Conservation (phyloP, 23 tunicate genomes). For the Oikopleura albicans region DNA sequence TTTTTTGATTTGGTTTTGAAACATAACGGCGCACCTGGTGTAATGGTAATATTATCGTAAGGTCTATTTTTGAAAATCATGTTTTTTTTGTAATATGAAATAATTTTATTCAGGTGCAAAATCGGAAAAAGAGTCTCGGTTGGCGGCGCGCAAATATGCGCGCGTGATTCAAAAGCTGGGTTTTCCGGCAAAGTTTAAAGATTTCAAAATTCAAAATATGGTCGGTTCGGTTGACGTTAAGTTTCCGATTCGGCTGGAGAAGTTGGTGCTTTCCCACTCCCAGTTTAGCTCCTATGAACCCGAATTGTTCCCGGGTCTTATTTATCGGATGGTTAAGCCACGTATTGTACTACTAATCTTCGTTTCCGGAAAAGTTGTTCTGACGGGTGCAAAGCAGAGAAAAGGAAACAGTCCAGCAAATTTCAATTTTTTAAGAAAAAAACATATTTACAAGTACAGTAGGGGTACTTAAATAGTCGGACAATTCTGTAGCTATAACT, state of each 20-base stretch:
- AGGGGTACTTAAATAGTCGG: too few species aligned
- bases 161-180: constrained; percentile 92
- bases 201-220: constrained; percentile 94
- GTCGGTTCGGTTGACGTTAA: constrained; percentile 97
- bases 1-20: too few species aligned
- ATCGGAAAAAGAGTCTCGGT: constrained; percentile 64
- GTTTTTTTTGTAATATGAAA: too few species aligned
- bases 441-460: background rate
- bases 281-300: constrained; percentile 95
- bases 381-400: constrained; percentile 43
- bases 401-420: constrained; percentile 11
- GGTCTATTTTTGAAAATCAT: too few species aligned
- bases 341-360: constrained; percentile 73
- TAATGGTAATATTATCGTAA: too few species aligned
- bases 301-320: constrained; percentile 85
- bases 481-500: too few species aligned
- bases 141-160: constrained; percentile 95
- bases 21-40: too few species aligned
- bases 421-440: background rate
- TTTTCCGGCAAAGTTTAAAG: constrained; percentile 85
- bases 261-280: constrained; percentile 63
- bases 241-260: constrained; percentile 77
- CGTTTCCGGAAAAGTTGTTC: constrained; percentile 97
- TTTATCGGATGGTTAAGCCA: constrained; percentile 94
- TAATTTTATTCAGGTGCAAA: constrained; percentile 34